Evolutionary conservation across 2,797 vertebrate genomes (phyloP).

Genomic region (Cynodonichthys magdalenae): DNA sequence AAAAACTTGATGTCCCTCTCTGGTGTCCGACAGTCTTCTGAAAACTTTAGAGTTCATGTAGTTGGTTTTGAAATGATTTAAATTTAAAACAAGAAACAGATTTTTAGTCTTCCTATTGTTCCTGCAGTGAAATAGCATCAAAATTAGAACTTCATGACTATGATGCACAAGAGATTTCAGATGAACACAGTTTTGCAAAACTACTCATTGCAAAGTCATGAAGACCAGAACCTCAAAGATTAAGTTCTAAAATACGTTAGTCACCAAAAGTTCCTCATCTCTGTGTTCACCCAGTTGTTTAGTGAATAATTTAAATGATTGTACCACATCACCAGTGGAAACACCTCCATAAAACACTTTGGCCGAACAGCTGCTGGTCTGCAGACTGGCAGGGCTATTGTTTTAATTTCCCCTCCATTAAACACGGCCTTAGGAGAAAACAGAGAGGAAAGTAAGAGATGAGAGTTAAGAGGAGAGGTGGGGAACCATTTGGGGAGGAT

Average conservation of each 20-base stretch:
- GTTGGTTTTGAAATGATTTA: background rate
- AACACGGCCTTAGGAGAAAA: constrained; percentile 65
- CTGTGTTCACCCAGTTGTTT: background rate
- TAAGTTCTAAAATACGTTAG: constrained; percentile 3
- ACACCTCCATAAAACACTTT: constrained; percentile 47
- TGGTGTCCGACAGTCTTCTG: background rate
- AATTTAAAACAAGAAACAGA: background rate
- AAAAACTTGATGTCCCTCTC: constrained; percentile 3
- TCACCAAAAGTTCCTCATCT: constrained; percentile 11
- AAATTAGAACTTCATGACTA: too few species aligned
- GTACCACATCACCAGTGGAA: constrained; percentile 22
- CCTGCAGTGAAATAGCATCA: too few species aligned
- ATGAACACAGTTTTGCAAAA: too few species aligned
- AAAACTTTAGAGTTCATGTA: background rate
- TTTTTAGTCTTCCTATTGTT: too few species aligned
- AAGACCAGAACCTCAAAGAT: too few species aligned
- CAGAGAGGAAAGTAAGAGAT: constrained; percentile 48
- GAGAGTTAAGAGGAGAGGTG: constrained; percentile 48
- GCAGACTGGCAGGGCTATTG: constrained; percentile 71
- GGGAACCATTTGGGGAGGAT: constrained; percentile 69
- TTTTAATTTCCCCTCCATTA: constrained; percentile 80
- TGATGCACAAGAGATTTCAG: too few species aligned
- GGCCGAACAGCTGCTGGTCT: constrained; percentile 53
- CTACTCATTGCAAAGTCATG: too few species aligned
- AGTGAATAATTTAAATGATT: constrained; percentile 36